Percentiles rank a stretch among this genome's conserved stretches.
These are phyloP conservation scores for Carollia perspicillata DNA, from an alignment of 2,113 vertebrate genomes.

Conservation along the genomic window DNA sequence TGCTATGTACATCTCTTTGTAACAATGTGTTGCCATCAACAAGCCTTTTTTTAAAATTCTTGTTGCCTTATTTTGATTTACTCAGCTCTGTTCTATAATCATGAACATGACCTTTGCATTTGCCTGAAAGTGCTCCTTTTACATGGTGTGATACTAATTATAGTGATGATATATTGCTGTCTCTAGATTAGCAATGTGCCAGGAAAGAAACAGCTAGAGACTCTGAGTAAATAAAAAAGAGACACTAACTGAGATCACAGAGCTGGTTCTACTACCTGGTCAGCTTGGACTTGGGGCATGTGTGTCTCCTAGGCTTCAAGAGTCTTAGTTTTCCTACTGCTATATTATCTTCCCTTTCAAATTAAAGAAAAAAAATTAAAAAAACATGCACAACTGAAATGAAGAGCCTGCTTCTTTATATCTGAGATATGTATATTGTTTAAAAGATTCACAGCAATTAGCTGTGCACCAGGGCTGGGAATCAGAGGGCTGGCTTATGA, in stretches of 20 bases:
- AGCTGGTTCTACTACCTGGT: background rate
- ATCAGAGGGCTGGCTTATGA: background rate
- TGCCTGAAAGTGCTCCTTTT: conserved; percentile 5
- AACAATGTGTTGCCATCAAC: background rate
- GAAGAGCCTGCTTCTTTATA: background rate
- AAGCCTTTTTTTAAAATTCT: background rate
- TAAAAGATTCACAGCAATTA: background rate
- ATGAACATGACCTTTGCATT: background rate
- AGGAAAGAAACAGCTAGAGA: background rate
- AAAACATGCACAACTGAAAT: background rate
- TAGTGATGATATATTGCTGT: background rate
- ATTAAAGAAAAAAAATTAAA: background rate
- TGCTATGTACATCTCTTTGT: background rate
- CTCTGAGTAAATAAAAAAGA: background rate
- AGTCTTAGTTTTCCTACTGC: background rate
- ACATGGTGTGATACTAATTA: background rate
- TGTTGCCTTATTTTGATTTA: conserved; percentile 36
- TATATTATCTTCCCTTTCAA: background rate
- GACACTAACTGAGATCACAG: background rate
- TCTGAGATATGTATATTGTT: background rate
- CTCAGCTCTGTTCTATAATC: conserved; percentile 30
- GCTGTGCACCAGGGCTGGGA: background rate
- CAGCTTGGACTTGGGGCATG: background rate
- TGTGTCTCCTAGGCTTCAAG: background rate
- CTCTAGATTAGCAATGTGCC: background rate